These are phyloP conservation scores for Drosophila ercepeae DNA, from an alignment of 1,140 invertebrate species.

Conservation along the genomic window DNA sequence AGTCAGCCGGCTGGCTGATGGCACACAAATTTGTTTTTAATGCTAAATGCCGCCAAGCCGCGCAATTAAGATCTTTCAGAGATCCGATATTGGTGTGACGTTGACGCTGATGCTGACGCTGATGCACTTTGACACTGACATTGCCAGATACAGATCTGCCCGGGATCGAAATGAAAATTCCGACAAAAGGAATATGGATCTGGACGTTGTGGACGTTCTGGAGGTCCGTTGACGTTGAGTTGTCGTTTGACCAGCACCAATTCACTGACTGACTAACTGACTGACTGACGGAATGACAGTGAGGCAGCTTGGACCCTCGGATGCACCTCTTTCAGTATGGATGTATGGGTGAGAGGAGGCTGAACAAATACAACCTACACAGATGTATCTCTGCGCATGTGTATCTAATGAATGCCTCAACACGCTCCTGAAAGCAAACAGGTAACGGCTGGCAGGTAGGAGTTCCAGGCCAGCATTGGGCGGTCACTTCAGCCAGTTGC, in stretches of 20 bases:
- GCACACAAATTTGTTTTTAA: constrained; percentile 44
- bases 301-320: constrained; percentile 27
- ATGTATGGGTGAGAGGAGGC: constrained; percentile 28
- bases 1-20: background rate
- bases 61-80: constrained; percentile 58
- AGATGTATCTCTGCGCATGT: constrained; percentile 17
- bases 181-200: constrained; percentile 34
- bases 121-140: constrained; percentile 71
- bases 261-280: constrained; percentile 23
- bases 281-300: constrained; percentile 61
- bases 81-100: constrained; percentile 43
- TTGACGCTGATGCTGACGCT: constrained; percentile 64
- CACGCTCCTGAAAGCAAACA: constrained; percentile 71
- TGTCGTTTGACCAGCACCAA: constrained; percentile 56
- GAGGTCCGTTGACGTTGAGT: constrained; percentile 62
- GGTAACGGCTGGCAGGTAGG: constrained; percentile 56
- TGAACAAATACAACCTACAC: constrained; percentile 37
- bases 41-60: constrained; percentile 35
- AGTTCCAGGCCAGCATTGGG: constrained; percentile 58
- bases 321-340: constrained; percentile 7
- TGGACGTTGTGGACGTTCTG: constrained; percentile 2
- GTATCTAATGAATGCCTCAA: constrained; percentile 75
- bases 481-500: constrained; percentile 73
- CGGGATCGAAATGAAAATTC: constrained; percentile 14
- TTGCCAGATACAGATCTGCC: constrained; percentile 67